Evolutionary conservation across 2,797 vertebrate species (phyloP).

Genomic region (Salmo trutta): DNA sequence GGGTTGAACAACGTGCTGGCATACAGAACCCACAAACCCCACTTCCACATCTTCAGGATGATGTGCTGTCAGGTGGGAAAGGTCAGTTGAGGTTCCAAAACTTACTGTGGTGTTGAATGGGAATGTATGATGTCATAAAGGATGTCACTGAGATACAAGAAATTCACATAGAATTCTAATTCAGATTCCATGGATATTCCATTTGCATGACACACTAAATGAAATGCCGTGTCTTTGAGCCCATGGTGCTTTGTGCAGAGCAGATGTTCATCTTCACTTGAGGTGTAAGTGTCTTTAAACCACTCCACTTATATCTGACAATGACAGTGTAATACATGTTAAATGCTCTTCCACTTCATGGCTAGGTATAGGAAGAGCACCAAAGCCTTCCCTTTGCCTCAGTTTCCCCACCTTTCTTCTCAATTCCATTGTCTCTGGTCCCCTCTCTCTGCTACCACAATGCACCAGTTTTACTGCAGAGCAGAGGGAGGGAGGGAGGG

Average conservation of each 20-base stretch:
- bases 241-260: neutral
- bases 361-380: slow-evolving; percentile 16
- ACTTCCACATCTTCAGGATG: slow-evolving; percentile 44
- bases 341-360: neutral
- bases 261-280: neutral
- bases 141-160: neutral
- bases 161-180: neutral
- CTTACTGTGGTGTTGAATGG: neutral
- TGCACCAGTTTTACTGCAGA: slow-evolving; percentile 81
- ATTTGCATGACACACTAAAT: neutral
- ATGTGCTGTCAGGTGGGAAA: neutral
- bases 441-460: slow-evolving; percentile 70
- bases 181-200: neutral
- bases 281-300: neutral
- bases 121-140: slow-evolving; percentile 11
- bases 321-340: neutral
- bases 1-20: slow-evolving; percentile 40
- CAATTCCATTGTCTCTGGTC: slow-evolving; percentile 68
- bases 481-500: slow-evolving; percentile 35
- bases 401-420: slow-evolving; percentile 29
- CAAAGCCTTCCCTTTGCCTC: slow-evolving; percentile 44
- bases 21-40: slow-evolving; percentile 43
- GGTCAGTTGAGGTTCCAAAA: neutral
- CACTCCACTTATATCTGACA: neutral
- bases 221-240: neutral